These are phyloP conservation scores for Bacillus rossius DNA, from an alignment of 1,140 invertebrate genomes.

Conservation along the genomic window DNA sequence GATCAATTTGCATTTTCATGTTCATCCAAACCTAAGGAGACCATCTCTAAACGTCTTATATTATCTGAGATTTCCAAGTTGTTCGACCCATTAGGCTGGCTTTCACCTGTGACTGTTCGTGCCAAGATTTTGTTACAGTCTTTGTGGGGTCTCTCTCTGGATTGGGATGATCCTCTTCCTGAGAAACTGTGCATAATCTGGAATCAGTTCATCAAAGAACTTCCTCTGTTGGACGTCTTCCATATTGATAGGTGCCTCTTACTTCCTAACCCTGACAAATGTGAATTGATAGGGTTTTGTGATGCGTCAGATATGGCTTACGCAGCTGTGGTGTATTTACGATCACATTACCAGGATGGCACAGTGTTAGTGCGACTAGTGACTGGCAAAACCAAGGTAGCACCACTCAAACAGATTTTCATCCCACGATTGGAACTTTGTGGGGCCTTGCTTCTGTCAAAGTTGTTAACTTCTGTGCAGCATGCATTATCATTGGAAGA, in stretches of 20 bases:
- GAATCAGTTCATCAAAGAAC: background rate
- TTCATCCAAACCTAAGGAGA: background rate
- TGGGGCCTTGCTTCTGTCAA: slow-evolving; percentile 34
- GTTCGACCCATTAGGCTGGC: slow-evolving; percentile 16
- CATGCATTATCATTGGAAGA: too few species aligned
- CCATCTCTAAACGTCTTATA: slow-evolving; percentile 7
- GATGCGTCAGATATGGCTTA: slow-evolving; percentile 32
- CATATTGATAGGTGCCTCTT: slow-evolving; percentile 21
- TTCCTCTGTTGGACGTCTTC: slow-evolving; percentile 13
- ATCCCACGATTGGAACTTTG: slow-evolving; percentile 42
- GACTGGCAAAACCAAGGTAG: slow-evolving; percentile 34
- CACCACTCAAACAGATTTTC: slow-evolving; percentile 34
- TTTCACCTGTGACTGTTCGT: slow-evolving; percentile 12
- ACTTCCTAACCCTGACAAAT: slow-evolving; percentile 1
- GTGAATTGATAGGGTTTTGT: slow-evolving; percentile 33
- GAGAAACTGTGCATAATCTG: background rate
- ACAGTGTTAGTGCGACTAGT: slow-evolving; percentile 23
- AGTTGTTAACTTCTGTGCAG: slow-evolving; percentile 10
- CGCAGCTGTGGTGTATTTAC: slow-evolving; percentile 29
- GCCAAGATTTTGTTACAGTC: slow-evolving; percentile 17
- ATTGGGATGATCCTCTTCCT: slow-evolving; percentile 6
- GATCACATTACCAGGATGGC: slow-evolving; percentile 8
- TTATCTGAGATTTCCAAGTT: slow-evolving; percentile 14
- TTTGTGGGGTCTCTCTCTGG: slow-evolving; percentile 3
- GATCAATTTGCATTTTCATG: slow-evolving; percentile 10